Conservation (phyloP, 2,113 vertebrate species). For the Notechis scutatus region DNA sequence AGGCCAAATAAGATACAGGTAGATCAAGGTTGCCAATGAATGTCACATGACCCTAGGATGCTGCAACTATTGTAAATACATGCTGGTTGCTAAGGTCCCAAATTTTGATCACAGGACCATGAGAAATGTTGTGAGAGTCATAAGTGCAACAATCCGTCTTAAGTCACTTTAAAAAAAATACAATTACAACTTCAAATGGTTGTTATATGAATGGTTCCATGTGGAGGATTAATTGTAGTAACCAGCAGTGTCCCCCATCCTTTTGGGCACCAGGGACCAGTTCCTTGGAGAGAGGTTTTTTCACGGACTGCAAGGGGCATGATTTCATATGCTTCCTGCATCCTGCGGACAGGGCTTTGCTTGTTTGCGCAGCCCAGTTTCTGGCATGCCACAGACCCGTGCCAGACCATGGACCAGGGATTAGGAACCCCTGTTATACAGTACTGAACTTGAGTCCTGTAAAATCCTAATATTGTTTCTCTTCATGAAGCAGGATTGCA, state of each 20-base stretch:
- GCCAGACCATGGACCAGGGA: accelerated
- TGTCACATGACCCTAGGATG: too few species aligned
- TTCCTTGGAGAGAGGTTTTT: neutral
- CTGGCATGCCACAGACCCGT: neutral
- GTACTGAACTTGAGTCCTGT: neutral
- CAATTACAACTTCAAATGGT: too few species aligned
- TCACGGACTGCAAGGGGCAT: neutral
- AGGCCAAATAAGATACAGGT: neutral
- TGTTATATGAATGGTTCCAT: too few species aligned
- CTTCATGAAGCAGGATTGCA: neutral
- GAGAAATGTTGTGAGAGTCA: too few species aligned
- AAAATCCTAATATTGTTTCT: neutral
- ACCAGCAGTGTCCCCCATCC: neutral
- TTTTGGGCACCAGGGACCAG: neutral
- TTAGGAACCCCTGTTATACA: neutral
- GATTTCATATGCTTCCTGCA: neutral
- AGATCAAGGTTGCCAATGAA: too few species aligned
- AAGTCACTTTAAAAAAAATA: too few species aligned
- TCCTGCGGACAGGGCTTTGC: neutral
- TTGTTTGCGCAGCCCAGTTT: neutral
- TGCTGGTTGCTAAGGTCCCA: too few species aligned
- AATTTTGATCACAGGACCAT: too few species aligned
- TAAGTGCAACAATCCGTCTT: too few species aligned
- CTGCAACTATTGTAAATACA: too few species aligned
- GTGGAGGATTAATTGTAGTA: too few species aligned